Base-by-base conservation (phyloP, 2,113 vertebrate species). In the Menidia beryllina region DNA sequence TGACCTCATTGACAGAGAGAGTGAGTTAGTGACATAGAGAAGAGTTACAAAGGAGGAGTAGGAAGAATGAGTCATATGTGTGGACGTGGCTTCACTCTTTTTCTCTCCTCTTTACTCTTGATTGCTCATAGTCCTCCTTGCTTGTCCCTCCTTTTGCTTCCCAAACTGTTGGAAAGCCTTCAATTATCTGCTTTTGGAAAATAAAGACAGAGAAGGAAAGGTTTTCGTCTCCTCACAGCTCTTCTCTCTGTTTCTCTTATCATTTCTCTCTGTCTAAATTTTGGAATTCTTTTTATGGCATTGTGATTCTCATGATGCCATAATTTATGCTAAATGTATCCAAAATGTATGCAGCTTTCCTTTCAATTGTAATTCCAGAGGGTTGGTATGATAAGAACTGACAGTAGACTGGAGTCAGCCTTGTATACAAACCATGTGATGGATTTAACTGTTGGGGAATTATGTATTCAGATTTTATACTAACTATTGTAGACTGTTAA, bases 31-130 rank as follows among this genome's bases (percentile, higher is more conserved):
- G 71, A 75, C 54, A 67, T 52, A 72, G 53, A 77, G 58, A 27
- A 76, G 72, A 77, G 72, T 71, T 77, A 60, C 25, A 58, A 72
- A 82, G 58, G 45, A 50, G 49, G 50, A 51, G 48, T n/a, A 30
- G 25, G 26, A 23, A 39, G 75, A 51, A 69, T 91, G 90, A 90
- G 80, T 91, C 90, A 91, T 72, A 74, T 73, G 69, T 91, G 90
- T 87, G 84, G 84, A 88, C 91, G 88, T 89, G 89, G 88, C 86
- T 80, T 88, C 77, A 56, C 70, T 69, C 61, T 70, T 54, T 55
- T 57, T 81, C 72, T 69, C 55, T 60, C 47, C 30, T 57, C 11
- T 72, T 54, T 69, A 27, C 68, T 66, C 41, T 56, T 4, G 0
- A 55, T 71, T 43, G 0, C 43, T 61, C 2, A 2, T 49, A 60